Conservation (phyloP, 2,113 vertebrate species). For the Caranx melampygus region DNA sequence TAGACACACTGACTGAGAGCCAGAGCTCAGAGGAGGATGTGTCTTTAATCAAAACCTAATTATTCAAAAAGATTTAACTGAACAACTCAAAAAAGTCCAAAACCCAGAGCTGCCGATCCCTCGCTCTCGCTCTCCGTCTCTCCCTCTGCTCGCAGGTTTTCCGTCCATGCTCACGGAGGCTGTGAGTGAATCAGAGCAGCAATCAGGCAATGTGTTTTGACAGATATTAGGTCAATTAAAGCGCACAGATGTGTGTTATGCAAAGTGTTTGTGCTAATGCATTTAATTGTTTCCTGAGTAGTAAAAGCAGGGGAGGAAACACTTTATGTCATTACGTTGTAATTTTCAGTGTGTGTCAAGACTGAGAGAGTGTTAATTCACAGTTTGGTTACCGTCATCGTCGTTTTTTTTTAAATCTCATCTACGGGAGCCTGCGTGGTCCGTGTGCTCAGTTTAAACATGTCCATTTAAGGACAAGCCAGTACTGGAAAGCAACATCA, state of each 20-base stretch:
- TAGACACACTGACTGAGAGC: background rate
- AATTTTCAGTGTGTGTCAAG: constrained; percentile 73
- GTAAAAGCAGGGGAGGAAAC: constrained; percentile 75
- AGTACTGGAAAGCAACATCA: no score
- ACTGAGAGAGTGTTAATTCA: constrained; percentile 68
- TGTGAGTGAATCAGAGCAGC: constrained; percentile 60
- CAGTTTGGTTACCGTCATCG: constrained; percentile 21
- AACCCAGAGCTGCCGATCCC: constrained; percentile 18
- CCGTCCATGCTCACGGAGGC: constrained; percentile 42
- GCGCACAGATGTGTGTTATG: constrained; percentile 82
- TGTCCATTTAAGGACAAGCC: background rate
- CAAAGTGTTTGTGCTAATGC: constrained; percentile 75
- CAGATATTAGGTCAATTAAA: constrained; percentile 78
- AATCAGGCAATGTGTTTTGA: constrained; percentile 71
- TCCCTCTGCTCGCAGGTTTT: constrained; percentile 39
- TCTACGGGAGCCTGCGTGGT: background rate
- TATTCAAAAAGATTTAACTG: constrained; percentile 8
- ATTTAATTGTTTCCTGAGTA: constrained; percentile 78
- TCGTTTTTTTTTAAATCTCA: constrained; percentile 7
- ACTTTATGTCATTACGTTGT: constrained; percentile 73
- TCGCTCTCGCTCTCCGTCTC: no score
- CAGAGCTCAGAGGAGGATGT: background rate
- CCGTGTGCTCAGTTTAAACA: constrained; percentile 14
- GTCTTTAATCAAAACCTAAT: constrained; percentile 11
- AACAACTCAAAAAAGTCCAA: constrained; percentile 11